Evolutionary conservation across 2,113 vertebrate species (phyloP), one percentile per base, ranked within the genome.

Genomic region (Peromyscus leucopus): DNA sequence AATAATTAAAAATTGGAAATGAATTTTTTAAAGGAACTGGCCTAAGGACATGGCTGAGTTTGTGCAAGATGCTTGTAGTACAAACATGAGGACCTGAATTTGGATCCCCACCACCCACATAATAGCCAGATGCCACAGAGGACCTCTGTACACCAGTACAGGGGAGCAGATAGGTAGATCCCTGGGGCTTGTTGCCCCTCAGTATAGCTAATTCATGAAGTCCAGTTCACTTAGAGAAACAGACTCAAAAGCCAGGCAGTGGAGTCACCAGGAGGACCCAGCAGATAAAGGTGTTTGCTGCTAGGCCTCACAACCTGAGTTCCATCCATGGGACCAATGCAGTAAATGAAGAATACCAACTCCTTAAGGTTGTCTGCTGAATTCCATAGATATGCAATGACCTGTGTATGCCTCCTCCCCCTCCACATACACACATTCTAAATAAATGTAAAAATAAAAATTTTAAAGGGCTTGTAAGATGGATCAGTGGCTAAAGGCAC

Each of bases 1-100:
- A 85, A 89, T 93, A 91, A 97, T 83, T 96, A 15, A 26, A 93
- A 89, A 84, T 71, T 72, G 6, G 8, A 85, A 94, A 76, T 83
- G 4, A 78, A 57, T 63, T 63, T 42, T 42, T 88, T 0, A 59
- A 96, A 95, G 36, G 65, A 96, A 87, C 39, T 78, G 2, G 28
- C 21, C 61, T 48, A 28, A 36, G 6, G 17, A 31, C 10, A 67
- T 67, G 28, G 42, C 16, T 86, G 17, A 19, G 9, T 48, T 36
- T 67, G 59, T 63, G 59, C 28, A 42, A 84, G 39, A 24, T 80
- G 46, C 28, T 79, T 79, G 16, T 31, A 33, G 3, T 36, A 33
- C 84, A 67, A 33, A 67, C 42, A 13, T 13, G 28, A 86, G 42
- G 28, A 48, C 17, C 26, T 86, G 63, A 48, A 31, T 48, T 19